Percentiles rank a stretch among this genome's conserved stretches.
Conservation (phyloP, 2,113 vertebrate species). For the Lepisosteus oculatus region DNA sequence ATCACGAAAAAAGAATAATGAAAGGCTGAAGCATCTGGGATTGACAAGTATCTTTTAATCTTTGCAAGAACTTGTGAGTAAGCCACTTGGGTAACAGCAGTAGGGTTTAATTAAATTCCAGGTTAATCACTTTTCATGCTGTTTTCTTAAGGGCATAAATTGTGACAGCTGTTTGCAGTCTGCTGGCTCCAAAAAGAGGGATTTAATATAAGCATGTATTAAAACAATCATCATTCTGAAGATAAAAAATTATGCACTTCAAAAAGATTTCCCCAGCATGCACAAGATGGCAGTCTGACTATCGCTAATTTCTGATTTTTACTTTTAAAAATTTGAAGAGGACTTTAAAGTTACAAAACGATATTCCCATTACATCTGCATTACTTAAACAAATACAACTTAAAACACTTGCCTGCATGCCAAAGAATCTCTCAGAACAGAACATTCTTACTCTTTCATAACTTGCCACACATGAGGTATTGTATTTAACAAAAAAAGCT, state of each 20-base stretch:
- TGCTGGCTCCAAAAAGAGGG: neutral
- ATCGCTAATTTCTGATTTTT: neutral
- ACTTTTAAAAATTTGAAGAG: neutral
- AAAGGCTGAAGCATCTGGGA: neutral
- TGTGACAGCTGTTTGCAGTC: constrained; percentile 4
- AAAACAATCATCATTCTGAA: neutral
- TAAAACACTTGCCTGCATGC: neutral
- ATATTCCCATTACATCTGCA: neutral
- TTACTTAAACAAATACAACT: neutral
- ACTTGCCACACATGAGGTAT: too few species aligned
- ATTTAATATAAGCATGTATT: neutral
- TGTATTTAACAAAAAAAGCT: too few species aligned
- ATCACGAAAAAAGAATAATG: neutral
- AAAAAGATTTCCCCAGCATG: neutral
- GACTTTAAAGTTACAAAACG: neutral
- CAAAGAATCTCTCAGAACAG: neutral
- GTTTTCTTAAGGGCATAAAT: constrained; percentile 11
- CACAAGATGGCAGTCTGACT: neutral
- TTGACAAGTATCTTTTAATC: constrained; percentile 4
- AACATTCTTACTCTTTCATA: too few species aligned
- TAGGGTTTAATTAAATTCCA: constrained; percentile 6
- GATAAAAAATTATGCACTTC: neutral
- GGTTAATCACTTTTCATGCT: constrained; percentile 11
- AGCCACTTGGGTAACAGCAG: constrained; percentile 9
- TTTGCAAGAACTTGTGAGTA: constrained; percentile 5